Evolutionary conservation across 2,888 invertebrate genomes (phyloP).

Genomic region (Drosophila melanosoma): DNA sequence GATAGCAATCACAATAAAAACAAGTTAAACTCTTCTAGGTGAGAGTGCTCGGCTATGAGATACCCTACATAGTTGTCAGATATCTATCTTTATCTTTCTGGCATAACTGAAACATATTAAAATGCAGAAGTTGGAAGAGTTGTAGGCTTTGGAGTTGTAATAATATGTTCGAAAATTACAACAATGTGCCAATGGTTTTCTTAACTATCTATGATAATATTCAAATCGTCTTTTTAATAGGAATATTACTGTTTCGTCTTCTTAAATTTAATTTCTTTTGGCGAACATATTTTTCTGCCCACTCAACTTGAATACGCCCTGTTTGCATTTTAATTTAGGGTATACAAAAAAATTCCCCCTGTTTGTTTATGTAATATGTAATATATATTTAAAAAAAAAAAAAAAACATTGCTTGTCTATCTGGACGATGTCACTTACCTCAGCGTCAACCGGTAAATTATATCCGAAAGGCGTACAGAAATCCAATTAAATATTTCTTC

Average conservation of each 20-base stretch:
- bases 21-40: not conserved
- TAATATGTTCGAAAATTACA: not conserved
- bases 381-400: not conserved
- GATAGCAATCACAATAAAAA: slow-evolving; percentile 8
- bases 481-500: slow-evolving; percentile 71
- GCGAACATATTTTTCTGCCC: not conserved
- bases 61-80: not conserved
- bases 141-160: not conserved
- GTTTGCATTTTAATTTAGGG: not conserved
- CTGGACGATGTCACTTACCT: slow-evolving; percentile 55
- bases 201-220: not conserved
- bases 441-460: slow-evolving; percentile 36
- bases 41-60: not conserved
- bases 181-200: not conserved
- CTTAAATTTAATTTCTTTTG: not conserved
- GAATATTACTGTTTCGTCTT: not conserved
- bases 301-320: not conserved
- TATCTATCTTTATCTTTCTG: not conserved
- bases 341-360: not conserved
- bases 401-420: slow-evolving; percentile 17
- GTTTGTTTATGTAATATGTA: not conserved
- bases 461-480: slow-evolving; percentile 57
- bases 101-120: not conserved
- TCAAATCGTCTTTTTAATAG: not conserved
- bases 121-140: no score